Conservation (phyloP, 2,888 invertebrate genomes). For the Pristionchus exspectatus region DNA sequence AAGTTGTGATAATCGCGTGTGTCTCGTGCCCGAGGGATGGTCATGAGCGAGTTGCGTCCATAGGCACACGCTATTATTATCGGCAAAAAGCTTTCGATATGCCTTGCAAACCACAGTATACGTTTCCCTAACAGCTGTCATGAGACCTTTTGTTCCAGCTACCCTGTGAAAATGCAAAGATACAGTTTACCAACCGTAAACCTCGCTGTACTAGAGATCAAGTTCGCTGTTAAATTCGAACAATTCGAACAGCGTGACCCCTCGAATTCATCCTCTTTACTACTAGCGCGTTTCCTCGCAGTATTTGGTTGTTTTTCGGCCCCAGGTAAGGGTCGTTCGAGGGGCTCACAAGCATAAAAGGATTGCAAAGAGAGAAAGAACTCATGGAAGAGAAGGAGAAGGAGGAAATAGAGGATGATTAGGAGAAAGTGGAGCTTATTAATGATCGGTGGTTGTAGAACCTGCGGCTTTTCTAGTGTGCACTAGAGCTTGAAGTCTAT, state of each 20-base stretch:
- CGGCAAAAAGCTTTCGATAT: too few relatives aligned
- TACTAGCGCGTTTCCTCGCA: not conserved
- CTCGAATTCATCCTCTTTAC: not conserved
- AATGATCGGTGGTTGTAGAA: too few relatives aligned
- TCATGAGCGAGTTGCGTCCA: not conserved
- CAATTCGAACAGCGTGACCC: too few relatives aligned
- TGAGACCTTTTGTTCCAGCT: too few relatives aligned
- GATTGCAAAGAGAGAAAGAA: not conserved
- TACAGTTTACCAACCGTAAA: too few relatives aligned
- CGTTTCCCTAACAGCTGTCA: too few relatives aligned
- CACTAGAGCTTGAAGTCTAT: too few relatives aligned
- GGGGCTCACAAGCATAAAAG: not conserved
- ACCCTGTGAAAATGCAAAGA: too few relatives aligned
- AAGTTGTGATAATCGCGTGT: not conserved
- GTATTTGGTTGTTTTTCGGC: constrained; percentile 3
- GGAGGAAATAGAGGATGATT: not conserved
- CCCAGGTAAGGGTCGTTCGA: not conserved
- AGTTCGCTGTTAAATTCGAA: too few relatives aligned
- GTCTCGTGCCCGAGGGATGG: not conserved
- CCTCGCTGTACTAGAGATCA: not conserved
- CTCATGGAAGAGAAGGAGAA: not conserved
- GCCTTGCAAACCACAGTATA: too few relatives aligned
- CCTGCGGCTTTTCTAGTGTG: too few relatives aligned
- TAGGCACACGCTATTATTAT: too few relatives aligned
- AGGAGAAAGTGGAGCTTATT: constrained; percentile 11